phyloP scores from a whole-genome alignment of 1,140 invertebrate genomes.

The Hydropsyche tenuis region DNA sequence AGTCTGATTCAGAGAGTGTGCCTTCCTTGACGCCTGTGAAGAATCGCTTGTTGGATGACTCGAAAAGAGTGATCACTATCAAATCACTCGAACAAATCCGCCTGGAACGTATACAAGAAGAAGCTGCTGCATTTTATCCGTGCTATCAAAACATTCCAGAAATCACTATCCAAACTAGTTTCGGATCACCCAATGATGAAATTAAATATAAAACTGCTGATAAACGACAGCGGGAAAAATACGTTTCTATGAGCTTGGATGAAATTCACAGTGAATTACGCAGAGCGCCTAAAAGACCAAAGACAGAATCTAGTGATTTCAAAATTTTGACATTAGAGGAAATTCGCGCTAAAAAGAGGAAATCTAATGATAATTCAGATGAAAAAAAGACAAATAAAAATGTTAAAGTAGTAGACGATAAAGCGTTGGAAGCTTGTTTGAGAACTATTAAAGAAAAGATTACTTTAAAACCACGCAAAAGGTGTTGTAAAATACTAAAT shows the following conservation, averaged over 20 bases:
- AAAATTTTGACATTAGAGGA: constrained; percentile 45
- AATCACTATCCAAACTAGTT: background rate
- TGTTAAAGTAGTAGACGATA: constrained; percentile 33
- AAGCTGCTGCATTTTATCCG: constrained; percentile 45
- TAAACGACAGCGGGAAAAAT: constrained; percentile 7
- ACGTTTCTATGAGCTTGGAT: constrained; percentile 45
- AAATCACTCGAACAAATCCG: constrained; percentile 46
- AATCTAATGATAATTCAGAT: background rate
- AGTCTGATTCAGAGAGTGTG: constrained; percentile 48
- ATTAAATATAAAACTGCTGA: background rate
- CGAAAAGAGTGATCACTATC: constrained; percentile 35
- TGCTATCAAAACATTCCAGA: constrained; percentile 24
- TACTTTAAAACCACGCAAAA: constrained; percentile 19
- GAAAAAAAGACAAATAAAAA: background rate
- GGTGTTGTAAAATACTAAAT: background rate
- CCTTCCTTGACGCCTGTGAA: constrained; percentile 45
- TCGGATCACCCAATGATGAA: background rate
- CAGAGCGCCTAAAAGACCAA: constrained; percentile 30
- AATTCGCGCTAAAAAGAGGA: constrained; percentile 40
- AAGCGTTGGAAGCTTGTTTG: constrained; percentile 42
- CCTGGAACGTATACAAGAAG: constrained; percentile 45
- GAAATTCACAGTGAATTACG: constrained; percentile 33
- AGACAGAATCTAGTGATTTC: constrained; percentile 34
- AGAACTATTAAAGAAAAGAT: constrained; percentile 31
- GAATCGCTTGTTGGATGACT: constrained; percentile 44